Evolutionary conservation across 2,888 invertebrate genomes (phyloP), one percentile per base, ranked within the genome.

Genomic region (Nomada ferruginata): DNA sequence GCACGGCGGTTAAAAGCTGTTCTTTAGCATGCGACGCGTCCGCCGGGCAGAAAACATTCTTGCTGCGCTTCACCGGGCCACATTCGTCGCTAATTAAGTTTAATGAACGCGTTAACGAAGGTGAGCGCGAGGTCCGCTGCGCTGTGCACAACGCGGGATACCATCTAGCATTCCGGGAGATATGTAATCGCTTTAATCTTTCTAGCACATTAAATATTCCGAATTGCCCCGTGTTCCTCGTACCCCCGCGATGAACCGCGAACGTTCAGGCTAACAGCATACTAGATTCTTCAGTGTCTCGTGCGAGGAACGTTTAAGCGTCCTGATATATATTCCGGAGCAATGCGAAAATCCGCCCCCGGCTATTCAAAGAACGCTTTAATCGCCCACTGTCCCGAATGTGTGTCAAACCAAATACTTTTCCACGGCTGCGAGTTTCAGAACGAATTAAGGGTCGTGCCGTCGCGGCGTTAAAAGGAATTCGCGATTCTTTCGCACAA

Each of bases 121-220:
- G 1, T 1, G 42, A 71, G 55, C 42, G 52, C 53, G 23, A 23
- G 42, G 44, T 42, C n/a, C 23, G 36, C 3, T 53, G 4, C 23
- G 23, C 61, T 3, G 15, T 71, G 77, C 66, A 77, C 65, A 66
- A 79, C 50, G 47, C 65, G 13, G 50, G 47, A 53, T 55, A 60
- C 36, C 36, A 65, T 50, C 65, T 15, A 71, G 60, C 79, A 60
- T 66, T 61, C 50, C 65, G n/a, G 11, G 53, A 47, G 36, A 65
- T 42, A 55, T 59, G 65, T 66, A 71, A 71, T 79, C 79, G 70
- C 70, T 77, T 79, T 79, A 79, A 79, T 79, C 77, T 79, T 77
- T 79, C 79, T 61, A 4, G 57, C 57, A 55, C 78, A 66, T 77
- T 79, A 79, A 77, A 77, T 79, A 79, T 71, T 66, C 71, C 50